Evolutionary conservation across 2,797 vertebrate species (phyloP), one percentile per base, ranked within the genome.

Genomic region (Lerista edwardsae): DNA sequence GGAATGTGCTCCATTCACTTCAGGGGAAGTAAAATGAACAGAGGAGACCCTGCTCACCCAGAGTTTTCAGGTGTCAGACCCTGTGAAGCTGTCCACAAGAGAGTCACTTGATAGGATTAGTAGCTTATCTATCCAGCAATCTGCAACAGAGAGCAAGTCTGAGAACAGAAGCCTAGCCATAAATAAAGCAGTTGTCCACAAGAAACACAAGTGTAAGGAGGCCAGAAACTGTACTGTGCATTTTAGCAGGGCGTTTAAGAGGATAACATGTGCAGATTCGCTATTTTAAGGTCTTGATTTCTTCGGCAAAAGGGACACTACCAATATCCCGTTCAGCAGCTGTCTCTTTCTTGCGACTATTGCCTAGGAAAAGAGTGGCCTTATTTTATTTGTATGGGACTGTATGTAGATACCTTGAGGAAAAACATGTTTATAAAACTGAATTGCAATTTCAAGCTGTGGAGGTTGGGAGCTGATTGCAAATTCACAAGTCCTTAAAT

Each of bases 401-500:
- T 41, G 15, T 12, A 36, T 80, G 19, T 31, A 36, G 51, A 41
- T 69, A 80, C 86, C 86, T 67, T 90, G 61, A 82, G 39, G 82
- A 31, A 69, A 2, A 59, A 12, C 29, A 83, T 89, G 68, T 29
- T 80, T 84, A 85, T 88, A 75, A 79, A 88, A 84, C 65, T 81
- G 84, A 87, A 75, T 75, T 91, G 76, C 68, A 83, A 64, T 3
- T 34, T 84, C 81, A 25, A 82, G 90, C 82, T 85, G 84, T 75
- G 91, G 34, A 80, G 47, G 81, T 75, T 3, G 0, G 67, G 76
- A 77, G 72, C 74, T 86, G 83, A 39, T 10, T 88, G 83, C 79
- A 91, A n/a, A 89, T 85, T 90, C 84, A 83, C 51, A 89, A 1
- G 57, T 91, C 86, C 84, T 94, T 78, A 84, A 89, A 83, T 87